Evolutionary conservation across 2,797 vertebrate species (phyloP), one percentile per base, ranked within the genome.

Genomic region (Mastacembelus armatus): DNA sequence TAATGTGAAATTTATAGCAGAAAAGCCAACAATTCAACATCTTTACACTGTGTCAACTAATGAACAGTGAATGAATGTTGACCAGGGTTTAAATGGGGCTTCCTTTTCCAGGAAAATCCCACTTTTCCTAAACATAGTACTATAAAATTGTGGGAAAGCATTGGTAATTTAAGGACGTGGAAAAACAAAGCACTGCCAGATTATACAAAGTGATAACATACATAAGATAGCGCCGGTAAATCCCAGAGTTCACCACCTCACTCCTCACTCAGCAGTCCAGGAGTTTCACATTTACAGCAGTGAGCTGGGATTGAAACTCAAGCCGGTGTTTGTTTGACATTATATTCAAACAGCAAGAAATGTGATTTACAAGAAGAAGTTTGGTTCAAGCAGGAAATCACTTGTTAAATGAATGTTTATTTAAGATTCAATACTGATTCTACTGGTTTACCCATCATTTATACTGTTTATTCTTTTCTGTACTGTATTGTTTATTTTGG

Each of bases 401-500:
- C 19, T 35, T 57, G 9, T 7, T 32, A 2, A 42, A 36, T 64
- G 47, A 49, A 33, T 10, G 33, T 10, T 10, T 10, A 33, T 12
- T 33, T 51, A 1, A 60, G 44, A 58, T 12, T 33, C 51, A 1
- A 64, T 44, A 58, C 58, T 49, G 71, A 18, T 52, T 36, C 27
- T 19, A 29, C 10, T 72, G 55, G 65, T 69, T 54, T 43, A 67
- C 66, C 54, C 6, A 45, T 70, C 27, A 26, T 10, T 68, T 58
- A 22, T 10, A 48, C 35, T 22, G 11, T 63, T 60, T 8, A 36
- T 45, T 19, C 10, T 24, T 52, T 50, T 45, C 7, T 54, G 10
- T 49, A 49, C 60, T 57, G n/a, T 32, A 56, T 11, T 77, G 79
- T 79, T 73, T 84, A 57, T 61, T 50, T 10, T n/a, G 42, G 36